phyloP scores from a whole-genome alignment of 2,888 invertebrate genomes.

The Melikaiella ostensackeni region DNA sequence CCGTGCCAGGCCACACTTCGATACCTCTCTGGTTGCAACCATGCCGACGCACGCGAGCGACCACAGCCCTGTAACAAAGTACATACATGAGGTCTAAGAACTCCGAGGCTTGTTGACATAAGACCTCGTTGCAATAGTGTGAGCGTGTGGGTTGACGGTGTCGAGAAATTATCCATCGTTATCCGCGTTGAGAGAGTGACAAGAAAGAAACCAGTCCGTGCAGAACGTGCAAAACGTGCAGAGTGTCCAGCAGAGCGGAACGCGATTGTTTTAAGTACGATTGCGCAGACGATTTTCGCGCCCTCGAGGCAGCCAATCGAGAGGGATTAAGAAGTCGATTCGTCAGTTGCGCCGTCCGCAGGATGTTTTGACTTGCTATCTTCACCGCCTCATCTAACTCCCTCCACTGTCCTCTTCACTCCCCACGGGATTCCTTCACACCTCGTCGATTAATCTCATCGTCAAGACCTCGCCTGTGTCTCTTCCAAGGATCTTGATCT shows the following conservation, averaged over 20 bases:
- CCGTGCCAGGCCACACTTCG: constrained; percentile 70
- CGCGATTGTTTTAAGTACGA: constrained; percentile 45
- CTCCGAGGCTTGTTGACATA: constrained; percentile 19
- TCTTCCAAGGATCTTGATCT: not conserved
- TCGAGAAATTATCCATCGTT: constrained; percentile 8
- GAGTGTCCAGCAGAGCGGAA: constrained; percentile 46
- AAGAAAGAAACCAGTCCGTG: constrained; percentile 15
- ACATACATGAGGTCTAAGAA: constrained; percentile 22
- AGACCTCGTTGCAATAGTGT: not conserved
- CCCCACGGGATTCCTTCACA: constrained; percentile 60
- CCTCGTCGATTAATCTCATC: constrained; percentile 59
- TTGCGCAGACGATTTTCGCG: constrained; percentile 63
- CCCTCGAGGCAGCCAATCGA: constrained; percentile 69
- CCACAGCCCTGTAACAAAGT: constrained; percentile 37
- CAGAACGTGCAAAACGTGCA: constrained; percentile 8
- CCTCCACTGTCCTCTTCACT: constrained; percentile 42
- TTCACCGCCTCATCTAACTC: constrained; percentile 41
- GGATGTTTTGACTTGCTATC: constrained; percentile 48
- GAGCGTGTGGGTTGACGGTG: not conserved
- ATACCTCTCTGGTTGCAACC: constrained; percentile 73
- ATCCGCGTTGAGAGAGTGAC: constrained; percentile 41
- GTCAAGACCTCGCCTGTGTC: constrained; percentile 42
- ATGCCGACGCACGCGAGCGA: constrained; percentile 67
- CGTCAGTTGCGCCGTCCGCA: constrained; percentile 63
- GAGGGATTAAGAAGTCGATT: constrained; percentile 69